A percentile compares a stretch with the other conserved stretches of the same genome.
These are phyloP conservation scores for Palythoa grandiflora DNA, from an alignment of 92 coral and sea anemone genomes.

Conservation along the genomic window DNA sequence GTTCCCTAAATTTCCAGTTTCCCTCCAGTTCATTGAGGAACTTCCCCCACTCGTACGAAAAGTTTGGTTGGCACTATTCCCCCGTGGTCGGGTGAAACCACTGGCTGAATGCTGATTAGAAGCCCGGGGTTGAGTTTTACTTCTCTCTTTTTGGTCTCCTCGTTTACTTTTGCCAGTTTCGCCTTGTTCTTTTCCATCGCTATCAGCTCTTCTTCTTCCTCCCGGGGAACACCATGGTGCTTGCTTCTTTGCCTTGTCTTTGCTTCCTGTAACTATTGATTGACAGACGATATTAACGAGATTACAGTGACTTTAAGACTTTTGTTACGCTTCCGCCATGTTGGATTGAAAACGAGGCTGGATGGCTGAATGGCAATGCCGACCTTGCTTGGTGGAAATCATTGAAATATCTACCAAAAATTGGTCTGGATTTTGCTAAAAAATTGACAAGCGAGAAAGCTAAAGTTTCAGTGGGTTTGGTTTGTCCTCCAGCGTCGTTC, in stretches of 20 bases:
- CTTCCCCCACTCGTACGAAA: slow-evolving; percentile 82
- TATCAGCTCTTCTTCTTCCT: slow-evolving; percentile 67
- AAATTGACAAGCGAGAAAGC: too few species aligned
- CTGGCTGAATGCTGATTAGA: slow-evolving; percentile 42
- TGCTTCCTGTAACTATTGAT: slow-evolving; percentile 32
- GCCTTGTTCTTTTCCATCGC: slow-evolving; percentile 70
- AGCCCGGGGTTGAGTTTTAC: slow-evolving; percentile 63
- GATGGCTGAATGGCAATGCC: too few species aligned
- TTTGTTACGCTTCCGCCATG: too few species aligned
- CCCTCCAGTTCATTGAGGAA: slow-evolving; percentile 85
- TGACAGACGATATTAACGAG: neutral
- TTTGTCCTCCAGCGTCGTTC: too few species aligned
- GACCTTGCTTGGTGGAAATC: too few species aligned
- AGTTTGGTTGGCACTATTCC: slow-evolving; percentile 64
- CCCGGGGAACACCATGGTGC: slow-evolving; percentile 77
- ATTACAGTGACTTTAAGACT: too few species aligned
- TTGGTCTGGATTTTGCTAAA: too few species aligned
- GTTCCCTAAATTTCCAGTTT: slow-evolving; percentile 35
- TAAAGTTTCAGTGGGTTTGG: too few species aligned
- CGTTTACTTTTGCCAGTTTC: slow-evolving; percentile 50
- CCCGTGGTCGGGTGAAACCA: slow-evolving; percentile 55
- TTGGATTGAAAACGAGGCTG: too few species aligned
- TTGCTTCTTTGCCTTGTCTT: slow-evolving; percentile 58
- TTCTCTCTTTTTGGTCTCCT: slow-evolving; percentile 65
- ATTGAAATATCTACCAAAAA: too few species aligned